Evolutionary conservation across 2,888 invertebrate species (phyloP).

Genomic region (Gortyna flavago): DNA sequence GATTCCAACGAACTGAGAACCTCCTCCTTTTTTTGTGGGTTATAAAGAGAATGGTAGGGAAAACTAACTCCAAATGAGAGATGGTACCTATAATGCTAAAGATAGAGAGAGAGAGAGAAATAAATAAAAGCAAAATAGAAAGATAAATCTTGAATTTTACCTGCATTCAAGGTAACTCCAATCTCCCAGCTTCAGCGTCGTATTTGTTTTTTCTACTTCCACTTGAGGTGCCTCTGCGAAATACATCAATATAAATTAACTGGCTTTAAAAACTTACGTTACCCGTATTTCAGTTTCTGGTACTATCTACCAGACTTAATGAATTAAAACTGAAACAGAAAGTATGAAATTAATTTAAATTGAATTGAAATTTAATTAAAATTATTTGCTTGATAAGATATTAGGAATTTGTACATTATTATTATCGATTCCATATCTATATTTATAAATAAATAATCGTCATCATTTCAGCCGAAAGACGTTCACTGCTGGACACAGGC

Average conservation of each 20-base stretch:
- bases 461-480: no score
- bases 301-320: not conserved
- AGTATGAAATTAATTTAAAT: no score
- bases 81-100: not conserved
- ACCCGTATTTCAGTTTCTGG: not conserved
- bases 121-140: not conserved
- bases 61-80: not conserved
- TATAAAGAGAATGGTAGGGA: not conserved
- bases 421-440: not conserved
- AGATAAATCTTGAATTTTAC: constrained; percentile 66
- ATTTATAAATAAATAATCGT: not conserved
- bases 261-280: not conserved
- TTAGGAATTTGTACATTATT: no score
- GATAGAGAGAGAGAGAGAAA: not conserved
- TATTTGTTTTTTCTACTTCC: constrained; percentile 65
- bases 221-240: constrained; percentile 79
- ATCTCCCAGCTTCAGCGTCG: constrained; percentile 74
- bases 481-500: no score
- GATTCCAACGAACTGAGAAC: no score
- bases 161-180: constrained; percentile 75
- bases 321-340: not conserved
- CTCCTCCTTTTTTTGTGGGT: no score
- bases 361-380: no score
- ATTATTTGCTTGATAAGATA: no score
- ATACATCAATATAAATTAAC: not conserved